Evolutionary conservation across 1,140 invertebrate species (phyloP), one percentile per base, ranked within the genome.

Genomic region (Hermetia illucens): DNA sequence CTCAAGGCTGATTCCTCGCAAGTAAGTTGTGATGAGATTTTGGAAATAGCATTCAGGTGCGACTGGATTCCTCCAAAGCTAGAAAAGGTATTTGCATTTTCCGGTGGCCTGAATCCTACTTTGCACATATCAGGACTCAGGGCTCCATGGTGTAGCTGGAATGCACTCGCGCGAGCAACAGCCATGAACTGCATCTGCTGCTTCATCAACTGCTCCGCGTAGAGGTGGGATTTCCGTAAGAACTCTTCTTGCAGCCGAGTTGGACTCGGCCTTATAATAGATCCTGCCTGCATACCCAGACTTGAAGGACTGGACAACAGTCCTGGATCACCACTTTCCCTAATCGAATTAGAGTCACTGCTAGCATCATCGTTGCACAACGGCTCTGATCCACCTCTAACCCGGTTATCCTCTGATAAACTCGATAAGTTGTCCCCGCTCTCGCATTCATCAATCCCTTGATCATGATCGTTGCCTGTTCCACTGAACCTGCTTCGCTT

Each of bases 391-490:
- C 30, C 5, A 13, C 17, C 30, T 15, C n/a, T 32, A 13, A 32
- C 15, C 15, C n/a, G 30, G n/a, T 12, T 32, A 9, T 16, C 30
- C n/a, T 16, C n/a, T 8, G 30, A 32, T 13, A 8, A 12, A 25
- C n/a, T 8, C n/a, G n/a, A 12, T 9, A 32, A n/a, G 55, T 70
- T 29, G 71, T 50, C 42, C 71, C 66, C 6, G 69, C 70, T 48
- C 72, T 70, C 2, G 70, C 69, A 43, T 70, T 71, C 21, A 73
- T 39, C 44, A 72, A 69, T 33, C 66, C 70, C 41, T 72, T 16
- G 30, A 30, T 19, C 24, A 16, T 19, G 12, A 18, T 18, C 6
- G 30, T 15, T 6, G 8, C 20, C 12, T 15, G 12, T 15, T 37
- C 19, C 9, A 6, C n/a, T n/a, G 4, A 4, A 3, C 18, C 20